Evolutionary conservation across 2,888 invertebrate genomes (phyloP).

Genomic region (Cryptosula pallasiana): DNA sequence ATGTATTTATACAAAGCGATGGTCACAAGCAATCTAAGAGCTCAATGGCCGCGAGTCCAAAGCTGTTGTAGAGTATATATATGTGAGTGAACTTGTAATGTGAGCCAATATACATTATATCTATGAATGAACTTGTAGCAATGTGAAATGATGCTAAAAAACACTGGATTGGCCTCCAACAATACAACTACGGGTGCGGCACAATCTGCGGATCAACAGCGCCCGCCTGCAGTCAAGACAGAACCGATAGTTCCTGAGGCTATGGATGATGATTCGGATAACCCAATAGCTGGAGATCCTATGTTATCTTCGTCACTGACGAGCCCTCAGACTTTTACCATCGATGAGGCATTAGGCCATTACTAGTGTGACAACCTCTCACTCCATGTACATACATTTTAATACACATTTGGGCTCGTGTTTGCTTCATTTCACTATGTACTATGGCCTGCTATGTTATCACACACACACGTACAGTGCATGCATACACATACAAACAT

Average conservation of each 20-base stretch:
- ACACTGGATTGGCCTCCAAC: slow-evolving; percentile 32
- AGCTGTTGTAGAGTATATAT: too few species aligned
- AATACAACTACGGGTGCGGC: not conserved
- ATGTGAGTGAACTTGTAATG: too few species aligned
- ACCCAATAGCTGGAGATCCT: slow-evolving; percentile 12
- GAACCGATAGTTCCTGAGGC: not conserved
- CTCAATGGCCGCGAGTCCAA: too few species aligned
- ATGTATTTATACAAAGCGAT: too few species aligned
- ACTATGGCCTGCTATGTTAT: too few species aligned
- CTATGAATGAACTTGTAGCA: slow-evolving; percentile 36
- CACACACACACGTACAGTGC: too few species aligned
- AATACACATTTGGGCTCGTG: too few species aligned
- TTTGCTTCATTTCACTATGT: too few species aligned
- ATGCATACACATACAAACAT: too few species aligned
- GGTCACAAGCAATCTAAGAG: too few species aligned
- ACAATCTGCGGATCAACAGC: not conserved
- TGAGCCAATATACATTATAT: not conserved
- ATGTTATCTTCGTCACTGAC: slow-evolving; percentile 13
- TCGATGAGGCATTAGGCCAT: not conserved
- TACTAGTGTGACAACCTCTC: too few species aligned
- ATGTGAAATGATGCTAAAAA: slow-evolving; percentile 40
- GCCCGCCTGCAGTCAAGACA: not conserved
- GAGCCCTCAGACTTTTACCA: not conserved
- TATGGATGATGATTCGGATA: slow-evolving; percentile 13
- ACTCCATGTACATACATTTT: too few species aligned